Evolutionary conservation across 2,113 vertebrate species (phyloP).

Genomic region (Budorcas taxicolor): DNA sequence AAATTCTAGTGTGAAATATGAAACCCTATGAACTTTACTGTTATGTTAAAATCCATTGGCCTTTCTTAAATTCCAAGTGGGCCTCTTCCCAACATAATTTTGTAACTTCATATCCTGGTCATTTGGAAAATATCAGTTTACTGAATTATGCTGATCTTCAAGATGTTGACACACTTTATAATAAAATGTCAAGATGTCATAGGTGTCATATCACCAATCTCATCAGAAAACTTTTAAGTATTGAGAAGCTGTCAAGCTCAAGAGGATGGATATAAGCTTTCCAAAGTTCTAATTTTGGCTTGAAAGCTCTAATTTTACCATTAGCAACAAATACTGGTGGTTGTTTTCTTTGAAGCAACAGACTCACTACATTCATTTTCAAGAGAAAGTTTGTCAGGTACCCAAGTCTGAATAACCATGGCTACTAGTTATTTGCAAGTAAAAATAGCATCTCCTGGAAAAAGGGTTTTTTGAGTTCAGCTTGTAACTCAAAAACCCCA

Average conservation of each 20-base stretch:
- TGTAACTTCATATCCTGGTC: neutral
- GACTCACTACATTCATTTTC: neutral
- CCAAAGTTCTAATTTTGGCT: neutral
- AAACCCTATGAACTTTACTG: neutral
- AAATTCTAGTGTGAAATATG: neutral
- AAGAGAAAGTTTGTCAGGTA: neutral
- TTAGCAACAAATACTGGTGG: neutral
- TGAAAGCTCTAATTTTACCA: neutral
- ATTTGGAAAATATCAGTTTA: neutral
- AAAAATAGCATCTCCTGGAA: neutral
- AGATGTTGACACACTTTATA: neutral
- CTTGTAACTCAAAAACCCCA: neutral
- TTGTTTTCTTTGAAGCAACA: neutral
- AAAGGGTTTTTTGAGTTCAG: neutral
- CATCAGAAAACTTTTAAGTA: neutral
- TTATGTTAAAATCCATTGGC: neutral
- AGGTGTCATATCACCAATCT: neutral
- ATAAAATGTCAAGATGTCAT: neutral
- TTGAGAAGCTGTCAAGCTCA: neutral
- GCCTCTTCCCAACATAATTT: neutral
- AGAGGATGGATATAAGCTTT: neutral
- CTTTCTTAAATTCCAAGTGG: neutral
- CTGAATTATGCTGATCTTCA: neutral
- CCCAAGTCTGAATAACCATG: neutral
- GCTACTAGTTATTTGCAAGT: neutral